Evolutionary conservation across 2,888 invertebrate species (phyloP).

Genomic region (Helicoverpa assulta): DNA sequence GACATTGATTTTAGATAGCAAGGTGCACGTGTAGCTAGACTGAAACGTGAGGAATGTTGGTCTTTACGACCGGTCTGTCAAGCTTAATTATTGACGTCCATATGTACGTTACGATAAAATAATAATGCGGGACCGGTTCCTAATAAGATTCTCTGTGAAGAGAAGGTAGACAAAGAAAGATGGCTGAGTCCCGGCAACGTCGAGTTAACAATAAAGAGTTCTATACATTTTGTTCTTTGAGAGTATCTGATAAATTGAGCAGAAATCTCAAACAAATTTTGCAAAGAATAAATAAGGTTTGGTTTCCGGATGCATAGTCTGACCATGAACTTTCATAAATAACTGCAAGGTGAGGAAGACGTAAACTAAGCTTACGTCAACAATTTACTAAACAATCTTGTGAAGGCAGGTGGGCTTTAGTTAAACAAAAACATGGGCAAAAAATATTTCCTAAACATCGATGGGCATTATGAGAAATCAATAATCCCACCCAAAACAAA

Average conservation of each 20-base stretch:
- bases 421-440: slow-evolving; percentile 30
- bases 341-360: slow-evolving; percentile 39
- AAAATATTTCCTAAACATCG: neutral
- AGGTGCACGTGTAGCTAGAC: slow-evolving; percentile 2
- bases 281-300: slow-evolving; percentile 19
- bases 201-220: neutral
- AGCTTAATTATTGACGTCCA: slow-evolving; percentile 2
- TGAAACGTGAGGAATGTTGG: slow-evolving; percentile 18
- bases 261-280: neutral
- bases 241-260: neutral
- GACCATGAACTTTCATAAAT: slow-evolving; percentile 62
- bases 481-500: too few species aligned
- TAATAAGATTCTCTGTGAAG: slow-evolving; percentile 9
- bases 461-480: neutral
- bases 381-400: slow-evolving; percentile 46
- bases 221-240: neutral
- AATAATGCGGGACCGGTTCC: slow-evolving; percentile 17
- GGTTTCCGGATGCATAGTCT: slow-evolving; percentile 37
- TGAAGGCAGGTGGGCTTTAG: slow-evolving; percentile 31
- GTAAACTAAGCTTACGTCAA: slow-evolving; percentile 44
- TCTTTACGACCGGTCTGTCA: slow-evolving; percentile 28
- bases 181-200: slow-evolving; percentile 8
- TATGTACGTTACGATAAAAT: slow-evolving; percentile 1
- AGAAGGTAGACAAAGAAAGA: neutral
- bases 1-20: slow-evolving; percentile 17